Conservation (phyloP, 2,888 invertebrate genomes). For the Seira sanloemensis region DNA sequence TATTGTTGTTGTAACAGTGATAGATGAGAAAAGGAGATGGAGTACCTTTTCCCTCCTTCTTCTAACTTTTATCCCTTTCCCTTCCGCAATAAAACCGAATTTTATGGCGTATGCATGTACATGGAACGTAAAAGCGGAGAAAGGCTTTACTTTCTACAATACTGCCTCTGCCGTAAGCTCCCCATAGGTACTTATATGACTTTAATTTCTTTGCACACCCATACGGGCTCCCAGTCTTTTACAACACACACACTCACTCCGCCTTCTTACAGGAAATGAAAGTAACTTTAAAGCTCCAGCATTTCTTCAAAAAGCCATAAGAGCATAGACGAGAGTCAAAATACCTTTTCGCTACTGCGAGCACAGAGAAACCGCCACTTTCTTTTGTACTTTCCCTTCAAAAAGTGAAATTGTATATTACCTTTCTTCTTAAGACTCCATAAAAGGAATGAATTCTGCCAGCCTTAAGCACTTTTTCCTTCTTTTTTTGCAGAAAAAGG, state of each 20-base stretch:
- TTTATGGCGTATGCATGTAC: not conserved
- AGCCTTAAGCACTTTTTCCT: not conserved
- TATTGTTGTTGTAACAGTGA: slow-evolving; percentile 33
- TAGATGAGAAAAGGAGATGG: slow-evolving; percentile 59
- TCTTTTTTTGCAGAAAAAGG: not conserved
- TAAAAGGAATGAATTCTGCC: no score
- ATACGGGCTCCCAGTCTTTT: not conserved
- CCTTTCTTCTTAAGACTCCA: no score
- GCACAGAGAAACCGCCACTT: not conserved
- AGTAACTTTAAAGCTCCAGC: no score
- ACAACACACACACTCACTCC: no score
- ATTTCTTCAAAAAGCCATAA: not conserved
- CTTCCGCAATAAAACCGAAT: not conserved
- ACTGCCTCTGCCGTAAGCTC: not conserved
- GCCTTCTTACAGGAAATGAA: not conserved
- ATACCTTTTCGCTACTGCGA: no score
- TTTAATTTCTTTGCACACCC: not conserved
- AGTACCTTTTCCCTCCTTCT: slow-evolving; percentile 41
- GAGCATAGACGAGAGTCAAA: not conserved
- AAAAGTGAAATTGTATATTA: not conserved
- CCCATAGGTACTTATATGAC: not conserved
- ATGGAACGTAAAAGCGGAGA: not conserved
- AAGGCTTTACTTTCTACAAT: not conserved
- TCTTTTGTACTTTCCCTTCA: not conserved
- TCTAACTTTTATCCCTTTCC: not conserved